A percentile compares a stretch with the other conserved stretches of the same genome.
phyloP scores from a whole-genome alignment of 1,140 invertebrate species.

The Aradophagus sp. region DNA sequence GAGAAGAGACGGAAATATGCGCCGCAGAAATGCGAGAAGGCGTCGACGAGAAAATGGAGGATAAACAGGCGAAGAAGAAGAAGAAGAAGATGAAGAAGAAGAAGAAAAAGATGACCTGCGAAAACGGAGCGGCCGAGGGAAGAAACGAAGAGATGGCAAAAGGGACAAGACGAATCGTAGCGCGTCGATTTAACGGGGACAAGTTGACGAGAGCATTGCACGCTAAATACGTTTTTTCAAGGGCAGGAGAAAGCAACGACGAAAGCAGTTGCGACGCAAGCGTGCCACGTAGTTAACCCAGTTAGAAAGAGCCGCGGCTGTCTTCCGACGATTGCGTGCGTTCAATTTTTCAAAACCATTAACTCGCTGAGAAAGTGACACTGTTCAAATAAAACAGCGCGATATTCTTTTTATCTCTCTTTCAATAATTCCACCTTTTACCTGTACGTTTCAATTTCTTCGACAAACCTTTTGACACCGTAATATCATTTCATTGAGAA shows the following conservation, averaged over 20 bases:
- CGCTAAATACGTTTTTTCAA: conserved; percentile 59
- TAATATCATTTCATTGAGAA: no score
- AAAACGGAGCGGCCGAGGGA: not conserved
- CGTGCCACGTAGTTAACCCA: conserved; percentile 56
- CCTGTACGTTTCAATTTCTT: no score
- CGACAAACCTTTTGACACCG: no score
- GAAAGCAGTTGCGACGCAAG: conserved; percentile 19
- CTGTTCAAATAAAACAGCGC: no score
- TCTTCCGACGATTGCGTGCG: not conserved
- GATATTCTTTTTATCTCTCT: no score
- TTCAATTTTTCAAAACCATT: conserved; percentile 6
- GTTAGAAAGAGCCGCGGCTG: conserved; percentile 38
- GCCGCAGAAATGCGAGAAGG: no score
- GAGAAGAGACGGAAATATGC: conserved; percentile 30
- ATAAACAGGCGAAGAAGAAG: conserved; percentile 6
- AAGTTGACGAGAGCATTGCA: conserved; percentile 45
- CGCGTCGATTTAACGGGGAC: conserved; percentile 10
- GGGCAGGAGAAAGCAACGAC: conserved; percentile 58
- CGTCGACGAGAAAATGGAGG: conserved; percentile 5
- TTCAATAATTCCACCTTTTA: no score
- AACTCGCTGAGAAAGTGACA: no score
- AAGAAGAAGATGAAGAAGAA: conserved; percentile 21
- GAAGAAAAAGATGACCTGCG: no score
- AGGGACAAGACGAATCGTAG: conserved; percentile 19
- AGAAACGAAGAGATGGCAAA: conserved; percentile 5